A percentile compares a stretch with the other conserved stretches of the same genome.
Conservation (phyloP, 1,140 invertebrate genomes). For the Riptortus pedestris region DNA sequence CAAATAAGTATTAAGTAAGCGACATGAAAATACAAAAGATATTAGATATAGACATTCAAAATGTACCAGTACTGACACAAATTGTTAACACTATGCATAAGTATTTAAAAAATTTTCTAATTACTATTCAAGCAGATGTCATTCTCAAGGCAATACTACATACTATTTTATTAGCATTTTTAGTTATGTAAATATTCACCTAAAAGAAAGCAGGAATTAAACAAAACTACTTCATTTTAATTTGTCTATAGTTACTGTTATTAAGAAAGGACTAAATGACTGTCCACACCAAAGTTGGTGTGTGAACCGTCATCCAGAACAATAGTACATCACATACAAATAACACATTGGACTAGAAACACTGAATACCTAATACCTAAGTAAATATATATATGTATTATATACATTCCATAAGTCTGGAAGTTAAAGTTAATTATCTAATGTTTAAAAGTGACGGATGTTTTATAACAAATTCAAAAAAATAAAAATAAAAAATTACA, state of each 20-base stretch:
- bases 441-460: constrained; percentile 18
- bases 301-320: background rate
- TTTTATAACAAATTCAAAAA: constrained; percentile 19
- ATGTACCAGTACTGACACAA: constrained; percentile 9
- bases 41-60: constrained; percentile 16
- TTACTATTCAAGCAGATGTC: constrained; percentile 24
- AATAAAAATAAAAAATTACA: constrained; percentile 23
- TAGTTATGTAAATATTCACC: constrained; percentile 12
- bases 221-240: constrained; percentile 13
- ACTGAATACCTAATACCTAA: constrained; percentile 3
- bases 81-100: constrained; percentile 20
- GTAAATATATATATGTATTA: constrained; percentile 13
- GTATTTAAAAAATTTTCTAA: constrained; percentile 21
- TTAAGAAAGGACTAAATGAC: background rate
- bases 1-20: constrained; percentile 21
- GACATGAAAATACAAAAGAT: constrained; percentile 15
- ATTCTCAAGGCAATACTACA: constrained; percentile 27
- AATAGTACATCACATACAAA: constrained; percentile 16
- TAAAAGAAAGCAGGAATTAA: constrained; percentile 14
- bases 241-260: constrained; percentile 10
- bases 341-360: constrained; percentile 12
- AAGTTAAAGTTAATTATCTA: constrained; percentile 14
- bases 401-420: constrained; percentile 13
- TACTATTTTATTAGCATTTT: constrained; percentile 13
- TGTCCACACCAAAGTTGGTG: background rate